phyloP scores from a whole-genome alignment of 64 coral and sea anemone genomes.

The Hydrozoanthus tunicans region DNA sequence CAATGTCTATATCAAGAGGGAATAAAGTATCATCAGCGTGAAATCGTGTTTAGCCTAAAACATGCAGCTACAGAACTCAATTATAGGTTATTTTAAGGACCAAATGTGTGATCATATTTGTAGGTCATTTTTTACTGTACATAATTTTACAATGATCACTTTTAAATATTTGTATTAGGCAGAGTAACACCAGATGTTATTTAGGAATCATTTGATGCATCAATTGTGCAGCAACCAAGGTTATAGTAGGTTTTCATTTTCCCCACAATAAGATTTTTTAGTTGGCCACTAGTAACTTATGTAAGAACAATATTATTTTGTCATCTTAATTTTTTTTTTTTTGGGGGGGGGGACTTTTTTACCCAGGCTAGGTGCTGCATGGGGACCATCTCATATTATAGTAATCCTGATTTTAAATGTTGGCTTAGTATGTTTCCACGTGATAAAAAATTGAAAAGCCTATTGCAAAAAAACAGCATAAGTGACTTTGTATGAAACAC shows the following conservation, averaged over 20 bases:
- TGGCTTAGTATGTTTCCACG: too few relatives aligned
- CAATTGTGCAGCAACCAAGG: neutral
- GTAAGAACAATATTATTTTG: neutral
- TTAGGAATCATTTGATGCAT: neutral
- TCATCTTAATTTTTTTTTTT: neutral
- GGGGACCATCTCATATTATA: too few relatives aligned
- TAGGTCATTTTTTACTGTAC: neutral
- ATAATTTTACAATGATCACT: neutral
- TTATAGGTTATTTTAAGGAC: neutral
- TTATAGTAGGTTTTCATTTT: neutral
- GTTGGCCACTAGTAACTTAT: neutral
- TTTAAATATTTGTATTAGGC: neutral
- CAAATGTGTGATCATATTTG: neutral
- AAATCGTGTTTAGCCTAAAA: neutral
- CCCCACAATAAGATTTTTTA: neutral
- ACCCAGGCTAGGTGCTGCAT: too few relatives aligned
- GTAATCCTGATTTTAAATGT: too few relatives aligned
- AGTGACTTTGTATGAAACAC: too few relatives aligned
- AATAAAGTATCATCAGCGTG: conserved; percentile 29
- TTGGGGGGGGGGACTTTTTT: too few relatives aligned
- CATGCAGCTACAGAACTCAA: neutral
- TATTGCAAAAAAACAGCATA: too few relatives aligned
- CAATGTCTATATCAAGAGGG: conserved; percentile 44
- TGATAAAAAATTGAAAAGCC: too few relatives aligned
- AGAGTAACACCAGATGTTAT: neutral